These are phyloP conservation scores for Eudorcas thomsonii DNA, from an alignment of 2,113 vertebrate species.

Conservation along the genomic window DNA sequence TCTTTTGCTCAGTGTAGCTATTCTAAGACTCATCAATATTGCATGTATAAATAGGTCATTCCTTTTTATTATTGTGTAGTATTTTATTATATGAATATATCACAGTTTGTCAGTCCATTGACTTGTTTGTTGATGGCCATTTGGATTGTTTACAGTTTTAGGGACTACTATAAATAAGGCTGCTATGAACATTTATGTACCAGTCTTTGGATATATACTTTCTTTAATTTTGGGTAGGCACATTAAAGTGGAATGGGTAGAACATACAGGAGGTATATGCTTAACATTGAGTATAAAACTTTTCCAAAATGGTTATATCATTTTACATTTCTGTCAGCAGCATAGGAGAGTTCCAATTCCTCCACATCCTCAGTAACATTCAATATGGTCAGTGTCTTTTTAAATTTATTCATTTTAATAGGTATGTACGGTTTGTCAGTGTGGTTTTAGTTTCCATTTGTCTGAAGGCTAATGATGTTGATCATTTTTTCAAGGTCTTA, in stretches of 20 bases:
- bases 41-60: not conserved
- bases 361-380: not conserved
- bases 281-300: not conserved
- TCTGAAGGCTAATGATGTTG: not conserved
- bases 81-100: not conserved
- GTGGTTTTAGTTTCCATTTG: not conserved
- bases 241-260: not conserved
- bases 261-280: not conserved
- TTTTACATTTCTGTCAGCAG: not conserved
- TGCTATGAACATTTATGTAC: not conserved
- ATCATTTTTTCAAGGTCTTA: not conserved
- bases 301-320: not conserved
- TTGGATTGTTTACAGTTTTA: not conserved
- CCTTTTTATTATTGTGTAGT: not conserved
- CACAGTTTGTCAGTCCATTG: not conserved
- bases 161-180: not conserved
- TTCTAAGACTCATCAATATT: not conserved
- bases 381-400: not conserved
- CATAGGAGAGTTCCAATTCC: not conserved
- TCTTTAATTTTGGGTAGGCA: constrained; percentile 7
- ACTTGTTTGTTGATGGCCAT: not conserved
- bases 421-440: not conserved
- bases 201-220: not conserved
- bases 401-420: not conserved
- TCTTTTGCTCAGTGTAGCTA: not conserved